Percentiles rank a stretch among this genome's conserved stretches.
phyloP scores from a whole-genome alignment of 53 echinoderm and acorn worm species.

The Temnopleurus reevesii region DNA sequence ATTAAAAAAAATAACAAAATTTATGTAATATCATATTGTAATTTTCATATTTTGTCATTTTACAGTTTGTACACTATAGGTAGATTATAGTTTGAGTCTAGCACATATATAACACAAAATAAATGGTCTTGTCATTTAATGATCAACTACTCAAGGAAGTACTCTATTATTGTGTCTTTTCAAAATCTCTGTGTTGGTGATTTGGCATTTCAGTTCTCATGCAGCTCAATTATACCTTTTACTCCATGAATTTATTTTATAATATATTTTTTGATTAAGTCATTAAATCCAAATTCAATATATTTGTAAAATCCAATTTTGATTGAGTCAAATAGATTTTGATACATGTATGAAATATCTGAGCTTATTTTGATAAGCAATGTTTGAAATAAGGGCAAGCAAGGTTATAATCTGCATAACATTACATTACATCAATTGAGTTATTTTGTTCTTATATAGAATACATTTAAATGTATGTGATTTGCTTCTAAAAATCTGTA shows the following conservation, averaged over 20 bases:
- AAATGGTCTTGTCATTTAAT: not conserved
- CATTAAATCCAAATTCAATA: not conserved
- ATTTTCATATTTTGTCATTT: not conserved
- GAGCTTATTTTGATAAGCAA: not conserved
- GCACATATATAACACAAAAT: not conserved
- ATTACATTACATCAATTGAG: not conserved
- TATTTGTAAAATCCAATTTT: not conserved
- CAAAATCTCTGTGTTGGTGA: not conserved
- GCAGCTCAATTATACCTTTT: not conserved
- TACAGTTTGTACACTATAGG: not conserved
- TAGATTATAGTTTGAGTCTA: not conserved
- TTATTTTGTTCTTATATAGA: not conserved
- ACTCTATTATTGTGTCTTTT: slow-evolving; percentile 13
- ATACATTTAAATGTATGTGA: not conserved
- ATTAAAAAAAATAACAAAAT: not conserved
- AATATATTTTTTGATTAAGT: no score
- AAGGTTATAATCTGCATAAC: not conserved
- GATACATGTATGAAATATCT: slow-evolving; percentile 17
- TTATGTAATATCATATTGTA: slow-evolving; percentile 4
- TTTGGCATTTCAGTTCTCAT: not conserved
- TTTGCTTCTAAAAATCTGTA: not conserved
- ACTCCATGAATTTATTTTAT: not conserved
- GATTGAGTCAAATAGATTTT: no score
- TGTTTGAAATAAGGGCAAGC: not conserved
- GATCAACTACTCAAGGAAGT: not conserved